phyloP scores from a whole-genome alignment of 2,113 vertebrate genomes.

The Proteles cristata region DNA sequence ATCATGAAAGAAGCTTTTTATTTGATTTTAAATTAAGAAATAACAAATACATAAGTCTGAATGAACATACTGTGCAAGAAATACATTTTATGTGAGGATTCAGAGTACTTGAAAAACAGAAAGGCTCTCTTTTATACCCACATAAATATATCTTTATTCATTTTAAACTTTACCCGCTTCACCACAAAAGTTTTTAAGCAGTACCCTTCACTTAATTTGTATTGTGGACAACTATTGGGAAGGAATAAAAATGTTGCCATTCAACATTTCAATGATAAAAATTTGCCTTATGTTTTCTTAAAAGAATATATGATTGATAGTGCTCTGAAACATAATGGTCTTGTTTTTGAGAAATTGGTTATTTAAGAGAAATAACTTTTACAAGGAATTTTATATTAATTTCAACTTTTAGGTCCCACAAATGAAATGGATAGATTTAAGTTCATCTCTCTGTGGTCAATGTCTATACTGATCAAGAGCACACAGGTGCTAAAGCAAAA shows the following conservation, averaged over 20 bases:
- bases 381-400: background rate
- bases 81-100: background rate
- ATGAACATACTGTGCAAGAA: background rate
- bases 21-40: constrained; percentile 6
- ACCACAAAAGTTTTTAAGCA: background rate
- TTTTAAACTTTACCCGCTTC: background rate
- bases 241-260: background rate
- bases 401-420: background rate
- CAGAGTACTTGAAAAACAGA: background rate
- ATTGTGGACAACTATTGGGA: background rate
- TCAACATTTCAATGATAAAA: background rate
- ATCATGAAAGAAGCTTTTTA: background rate
- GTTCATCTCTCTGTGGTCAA: background rate
- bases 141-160: background rate
- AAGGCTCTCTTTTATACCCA: background rate
- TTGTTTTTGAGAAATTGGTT: background rate
- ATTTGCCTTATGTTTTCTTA: background rate
- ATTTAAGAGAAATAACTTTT: background rate
- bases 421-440: background rate
- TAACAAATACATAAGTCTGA: constrained; percentile 1
- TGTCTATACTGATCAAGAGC: background rate
- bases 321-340: background rate
- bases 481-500: background rate
- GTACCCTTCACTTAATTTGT: background rate
- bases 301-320: background rate